phyloP scores from a whole-genome alignment of 2,797 vertebrate genomes.

The Pogoniulus pusillus region DNA sequence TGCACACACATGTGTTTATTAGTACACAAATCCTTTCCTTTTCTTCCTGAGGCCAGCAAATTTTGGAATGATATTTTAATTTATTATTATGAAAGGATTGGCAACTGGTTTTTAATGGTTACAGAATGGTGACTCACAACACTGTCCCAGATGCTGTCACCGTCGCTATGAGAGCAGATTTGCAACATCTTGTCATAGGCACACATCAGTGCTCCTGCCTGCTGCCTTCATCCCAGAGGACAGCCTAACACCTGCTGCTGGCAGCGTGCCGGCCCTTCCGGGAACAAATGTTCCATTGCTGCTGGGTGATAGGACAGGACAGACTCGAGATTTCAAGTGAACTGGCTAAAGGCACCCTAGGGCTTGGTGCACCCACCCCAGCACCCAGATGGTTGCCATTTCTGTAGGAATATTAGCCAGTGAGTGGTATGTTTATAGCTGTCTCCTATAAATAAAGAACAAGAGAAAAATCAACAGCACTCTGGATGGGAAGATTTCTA shows the following conservation, averaged over 20 bases:
- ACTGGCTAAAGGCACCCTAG: conserved; percentile 82
- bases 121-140: conserved; percentile 76
- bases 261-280: conserved; percentile 79
- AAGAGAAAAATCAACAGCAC: not conserved
- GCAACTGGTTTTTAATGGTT: conserved; percentile 80
- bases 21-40: not conserved
- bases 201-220: conserved; percentile 87
- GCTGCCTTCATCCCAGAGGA: conserved; percentile 87
- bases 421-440: conserved; percentile 33
- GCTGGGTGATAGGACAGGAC: conserved; percentile 81
- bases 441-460: conserved; percentile 13
- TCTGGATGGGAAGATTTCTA: not conserved
- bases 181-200: conserved; percentile 84
- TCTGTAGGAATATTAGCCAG: conserved; percentile 57
- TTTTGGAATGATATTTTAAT: conserved; percentile 75
- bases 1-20: not conserved
- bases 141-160: conserved; percentile 83
- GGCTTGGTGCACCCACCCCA: conserved; percentile 72
- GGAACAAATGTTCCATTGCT: conserved; percentile 83
- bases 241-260: conserved; percentile 90
- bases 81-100: conserved; percentile 70
- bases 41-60: conserved; percentile 34
- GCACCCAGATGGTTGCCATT: conserved; percentile 79
- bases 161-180: conserved; percentile 79
- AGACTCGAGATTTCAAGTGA: conserved; percentile 80